Base-by-base conservation (phyloP, 2,888 invertebrate genomes). In the Rapana venosa region DNA sequence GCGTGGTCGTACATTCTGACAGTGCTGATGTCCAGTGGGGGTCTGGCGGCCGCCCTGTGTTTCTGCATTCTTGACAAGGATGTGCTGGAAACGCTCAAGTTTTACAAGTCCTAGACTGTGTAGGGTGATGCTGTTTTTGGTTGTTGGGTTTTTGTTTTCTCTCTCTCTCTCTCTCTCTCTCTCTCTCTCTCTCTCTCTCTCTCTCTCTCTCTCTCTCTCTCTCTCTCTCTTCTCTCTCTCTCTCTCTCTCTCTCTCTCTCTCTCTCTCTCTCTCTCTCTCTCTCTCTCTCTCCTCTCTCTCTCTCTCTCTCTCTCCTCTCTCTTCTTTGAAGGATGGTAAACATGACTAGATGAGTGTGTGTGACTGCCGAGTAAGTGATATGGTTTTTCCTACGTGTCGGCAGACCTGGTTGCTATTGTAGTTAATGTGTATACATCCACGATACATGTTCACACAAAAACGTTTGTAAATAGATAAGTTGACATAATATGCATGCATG, bases 1-100 rank as follows among this genome's bases (percentile, higher is more conserved):
- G 61, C 88, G 58, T 90, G 90, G 90, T 74, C 90, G 8, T 90
- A 90, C 66, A 88, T 90, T n/a, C 56, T 90, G n/a, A 90, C 88
- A 0, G 79, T 88, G 32, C 74, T 90, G 35, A 77, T 88, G 84
- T 90, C 90, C 77, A 81, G 70, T 20, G 85, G 77, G n/a, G 90
- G 90, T 6, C 35, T 90, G 20, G 88, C 86, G 77, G 88, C 88
- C 61, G 84, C 90, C 20, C n/a, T 77, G 32, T 88, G 88, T 30
- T 90, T 90, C 36, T 90, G 90, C 56, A 77, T 90, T 47, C 13
- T 90, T 4, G 90, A 90, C 47, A 17, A 36, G 11, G 88, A 90
- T 32, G 90, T 90, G 2, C 85, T 84, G 58, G 88, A 88, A 8
- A 88, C 88, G 35, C 66, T 90, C 74, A 85, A 77, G 58, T 56